Evolutionary conservation across 2,797 vertebrate species (phyloP).

Genomic region (Megalops cyprinoides): DNA sequence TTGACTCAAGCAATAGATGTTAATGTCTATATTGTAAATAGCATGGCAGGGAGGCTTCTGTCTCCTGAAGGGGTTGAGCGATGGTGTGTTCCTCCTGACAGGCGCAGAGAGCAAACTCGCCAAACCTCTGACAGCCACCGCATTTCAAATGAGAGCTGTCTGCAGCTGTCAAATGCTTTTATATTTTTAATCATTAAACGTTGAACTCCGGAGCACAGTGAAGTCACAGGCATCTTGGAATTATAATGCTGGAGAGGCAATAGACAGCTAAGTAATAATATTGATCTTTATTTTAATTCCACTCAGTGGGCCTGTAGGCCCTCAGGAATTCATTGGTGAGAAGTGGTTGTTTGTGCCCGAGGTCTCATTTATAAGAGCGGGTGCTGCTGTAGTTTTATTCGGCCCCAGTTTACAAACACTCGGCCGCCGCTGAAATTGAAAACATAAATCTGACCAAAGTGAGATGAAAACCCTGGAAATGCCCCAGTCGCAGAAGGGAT

Average conservation of each 20-base stretch:
- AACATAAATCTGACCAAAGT: slow-evolving; percentile 59
- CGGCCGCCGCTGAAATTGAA: slow-evolving; percentile 47
- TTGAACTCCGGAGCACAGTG: slow-evolving; percentile 39
- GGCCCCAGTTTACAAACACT: slow-evolving; percentile 49
- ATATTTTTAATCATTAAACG: slow-evolving; percentile 47
- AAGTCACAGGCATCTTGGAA: not conserved
- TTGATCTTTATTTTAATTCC: slow-evolving; percentile 51
- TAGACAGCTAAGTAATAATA: slow-evolving; percentile 53
- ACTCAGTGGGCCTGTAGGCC: slow-evolving; percentile 34
- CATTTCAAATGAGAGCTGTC: slow-evolving; percentile 41
- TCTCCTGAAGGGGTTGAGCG: slow-evolving; percentile 30
- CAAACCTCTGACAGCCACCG: slow-evolving; percentile 28
- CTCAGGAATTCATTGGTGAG: slow-evolving; percentile 48
- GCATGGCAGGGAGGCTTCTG: slow-evolving; percentile 14
- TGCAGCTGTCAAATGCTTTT: slow-evolving; percentile 37
- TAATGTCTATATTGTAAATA: slow-evolving; percentile 15
- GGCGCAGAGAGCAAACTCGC: slow-evolving; percentile 9
- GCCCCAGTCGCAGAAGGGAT: slow-evolving; percentile 21
- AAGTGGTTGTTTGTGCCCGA: slow-evolving; percentile 62
- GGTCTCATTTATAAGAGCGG: slow-evolving; percentile 62
- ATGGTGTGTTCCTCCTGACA: slow-evolving; percentile 27
- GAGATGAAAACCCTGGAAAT: slow-evolving; percentile 41
- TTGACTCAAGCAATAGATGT: not conserved
- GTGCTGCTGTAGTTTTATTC: slow-evolving; percentile 62
- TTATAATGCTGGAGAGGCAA: slow-evolving; percentile 46